Evolutionary conservation across 2,888 invertebrate genomes (phyloP).

Genomic region (Lepidocyrtoides sp.): DNA sequence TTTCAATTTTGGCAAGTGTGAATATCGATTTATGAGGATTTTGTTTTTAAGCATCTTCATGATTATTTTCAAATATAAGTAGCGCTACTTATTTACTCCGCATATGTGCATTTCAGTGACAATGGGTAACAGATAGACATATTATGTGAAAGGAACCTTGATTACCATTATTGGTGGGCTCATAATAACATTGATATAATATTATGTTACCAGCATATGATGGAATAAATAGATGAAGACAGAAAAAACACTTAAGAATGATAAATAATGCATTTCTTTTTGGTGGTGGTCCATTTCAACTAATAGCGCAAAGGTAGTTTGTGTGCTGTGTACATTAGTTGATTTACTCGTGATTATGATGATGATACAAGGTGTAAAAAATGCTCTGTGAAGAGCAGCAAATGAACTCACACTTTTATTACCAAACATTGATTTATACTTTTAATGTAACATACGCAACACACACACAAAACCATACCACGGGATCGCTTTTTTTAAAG

Average conservation of each 20-base stretch:
- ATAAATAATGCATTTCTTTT: slow-evolving; percentile 50
- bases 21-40: no score
- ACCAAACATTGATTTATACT: not conserved
- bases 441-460: not conserved
- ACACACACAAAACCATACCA: not conserved
- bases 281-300: slow-evolving; percentile 62
- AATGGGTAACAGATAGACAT: not conserved
- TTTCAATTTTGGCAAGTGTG: not conserved
- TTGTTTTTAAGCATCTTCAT: no score
- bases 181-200: not conserved
- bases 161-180: slow-evolving; percentile 60
- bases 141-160: slow-evolving; percentile 61
- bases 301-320: slow-evolving; percentile 39
- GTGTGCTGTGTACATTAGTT: slow-evolving; percentile 71
- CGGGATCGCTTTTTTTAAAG: slow-evolving; percentile 7
- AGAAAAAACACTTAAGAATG: slow-evolving; percentile 57
- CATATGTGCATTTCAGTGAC: not conserved
- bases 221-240: slow-evolving; percentile 40
- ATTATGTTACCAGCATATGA: not conserved
- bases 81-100: not conserved
- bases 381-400: not conserved
- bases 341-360: slow-evolving; percentile 39
- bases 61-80: no score
- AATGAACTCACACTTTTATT: not conserved
- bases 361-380: slow-evolving; percentile 2